Base-by-base conservation (phyloP, 1,140 invertebrate species). In the Chironomus tepperi region DNA sequence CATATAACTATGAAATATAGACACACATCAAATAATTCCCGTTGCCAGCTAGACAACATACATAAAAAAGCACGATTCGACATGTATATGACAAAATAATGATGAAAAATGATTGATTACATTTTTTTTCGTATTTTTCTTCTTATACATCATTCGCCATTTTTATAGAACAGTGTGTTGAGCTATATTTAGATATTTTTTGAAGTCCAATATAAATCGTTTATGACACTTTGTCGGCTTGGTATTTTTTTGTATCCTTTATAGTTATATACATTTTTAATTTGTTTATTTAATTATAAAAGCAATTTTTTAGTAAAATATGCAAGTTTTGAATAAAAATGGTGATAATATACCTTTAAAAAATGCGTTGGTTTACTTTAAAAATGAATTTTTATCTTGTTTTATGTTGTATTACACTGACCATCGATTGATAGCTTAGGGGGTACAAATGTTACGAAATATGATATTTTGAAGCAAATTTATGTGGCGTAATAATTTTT, bases 71-170 rank as follows among this genome's bases (percentile, higher is more conserved):
- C 65, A 19, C 65, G 16, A 18, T 10, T 19, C 65, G 65, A 70
- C 19, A 21, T 70, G 47, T 70, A 70, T 70, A 70, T 70, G 65
- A 70, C 65, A 70, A 70, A 70, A 70, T 70, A 70, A 70, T 70
- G 65, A 70, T 70, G 65, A 70, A 70, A 70, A 70, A 70, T 70
- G 65, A 70, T 70, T 70, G 65, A 70, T 70, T 70, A 21, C 65
- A 70, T 8, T 70, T 19, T 70, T 70, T 70, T n/a, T 57, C 8
- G 9, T 57, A 12, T 57, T 57, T 70, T 18, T 19, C 65, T 18
- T 16, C 18, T 16, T 19, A 21, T 70, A 16, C n/a, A 70, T 70
- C 16, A 19, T 70, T 9, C 65, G 65, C 19, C 65, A 70, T 19
- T 70, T 18, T 70, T 19, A 70, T 70, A 70, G 8, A 57, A 70